Evolutionary conservation across 2,113 vertebrate species (phyloP), one percentile per base, ranked within the genome.

Genomic region (Poicephalus gulielmi): DNA sequence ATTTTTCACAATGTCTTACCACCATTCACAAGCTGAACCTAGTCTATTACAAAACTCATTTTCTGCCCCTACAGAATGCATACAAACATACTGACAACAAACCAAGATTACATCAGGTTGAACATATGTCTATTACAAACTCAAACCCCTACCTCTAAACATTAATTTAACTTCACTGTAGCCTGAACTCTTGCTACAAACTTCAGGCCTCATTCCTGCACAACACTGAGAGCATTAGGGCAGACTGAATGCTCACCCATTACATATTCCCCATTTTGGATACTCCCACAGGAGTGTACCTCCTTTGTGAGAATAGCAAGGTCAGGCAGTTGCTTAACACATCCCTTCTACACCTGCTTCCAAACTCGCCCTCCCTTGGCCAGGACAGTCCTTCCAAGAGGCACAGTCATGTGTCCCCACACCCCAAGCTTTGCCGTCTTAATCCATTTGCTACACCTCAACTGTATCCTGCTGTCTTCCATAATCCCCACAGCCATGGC

Each of bases 261-360:
- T 35, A 35, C 24, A 57, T 57, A 57, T 44, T 31, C 37, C 11
- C 6, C 4, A 17, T 46, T 59, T 53, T 15, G 31, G 11, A 3
- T 64, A 31, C 46, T 69, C 60, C 28, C 28, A 10, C 0, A 0
- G 24, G 5, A 49, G 22, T 4, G 12, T 3, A 22, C 2, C 7
- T 46, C 33, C 18, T 67, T 18, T 4, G 14, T 13, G 50, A 25
- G n/a, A 88, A 19, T 5, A 27, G 52, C 16, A 60, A 37, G 24
- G 59, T 24, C 20, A 20, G 44, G 33, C 3, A 15, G 28, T 5
- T 30, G 6, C 2, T 19, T n/a, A 33, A 35, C 31, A 4, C 12
- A 11, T 10, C 24, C 33, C 13, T 24, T 6, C 17, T 27, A 5
- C 28, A 12, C 5, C 20, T 5, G 11, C 44, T 78, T 28, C 33